Base-by-base conservation (phyloP, 2,888 invertebrate species). In the Aricia artaxerxes region DNA sequence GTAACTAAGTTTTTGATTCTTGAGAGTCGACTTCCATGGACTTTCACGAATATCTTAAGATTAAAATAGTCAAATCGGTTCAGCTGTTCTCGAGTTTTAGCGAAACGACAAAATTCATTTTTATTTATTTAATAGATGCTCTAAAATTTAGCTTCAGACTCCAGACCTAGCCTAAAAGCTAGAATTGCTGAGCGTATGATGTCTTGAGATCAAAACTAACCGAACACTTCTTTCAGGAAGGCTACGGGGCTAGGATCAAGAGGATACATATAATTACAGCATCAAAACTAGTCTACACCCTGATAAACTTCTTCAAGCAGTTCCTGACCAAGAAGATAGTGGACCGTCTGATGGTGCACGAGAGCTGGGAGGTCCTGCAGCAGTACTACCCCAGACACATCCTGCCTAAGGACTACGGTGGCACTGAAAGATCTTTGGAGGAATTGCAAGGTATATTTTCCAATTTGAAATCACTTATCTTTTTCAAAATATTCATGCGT, bases 391-490 rank as follows among this genome's bases (percentile, higher is more conserved):
- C 76, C 6, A 57, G 57, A 35, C 53, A 76, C 6, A 13, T 76
- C 0, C 16, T 76, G 11, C 76, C 76, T 0, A 76, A 76, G 35
- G 53, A 76, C 76, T 76, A 76, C 16, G 76, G 76, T 2, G 76
- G 76, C 4, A 53, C 24, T 4, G 24, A 35, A 11, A 11, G 35
- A 6, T 31, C 76, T 7, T 24, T 76, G 6, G 44, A 7, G 0
- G 76, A 76, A 11, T 35, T 76, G 38, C 76, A 13, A 76, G 76
- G 76, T 57, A 49, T 9, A 11, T 9, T 49, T 49, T 49, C 2
- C 49, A 49, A 9, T 49, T 40, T 6, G 6, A 40, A 0, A 40
- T 6, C 6, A 40, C 35, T 35, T 35, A 24, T 24, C 24, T 24
- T 24, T 24, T 24, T 24, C 0, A 24, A 24, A 24, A 24, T 24